Evolutionary conservation across 2,797 vertebrate genomes (phyloP), one percentile per base, ranked within the genome.

Genomic region (Sebastolobus alascanus): DNA sequence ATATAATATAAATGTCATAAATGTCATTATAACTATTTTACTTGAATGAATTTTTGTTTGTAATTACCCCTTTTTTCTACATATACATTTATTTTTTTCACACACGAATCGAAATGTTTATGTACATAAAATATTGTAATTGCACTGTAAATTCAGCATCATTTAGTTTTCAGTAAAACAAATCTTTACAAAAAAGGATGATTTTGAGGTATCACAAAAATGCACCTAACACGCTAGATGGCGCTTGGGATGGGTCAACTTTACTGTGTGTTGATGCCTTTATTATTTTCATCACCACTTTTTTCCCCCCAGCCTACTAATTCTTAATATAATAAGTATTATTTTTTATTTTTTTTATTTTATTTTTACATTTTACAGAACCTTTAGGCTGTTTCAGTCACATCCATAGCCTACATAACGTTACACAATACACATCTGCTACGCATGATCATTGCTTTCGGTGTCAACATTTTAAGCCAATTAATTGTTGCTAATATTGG

Each of bases 171-270:
- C 3, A 46, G 43, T 46, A 46, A 31, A 55, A 59, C 27, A 31
- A 60, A 60, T 33, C 4, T 58, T 27, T 29, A 58, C 27, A 58
- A 58, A 58, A 27, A 46, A 46, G 43, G 31, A 31, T 31, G 31
- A 31, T 31, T 31, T 31, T 31, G 31, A 31, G 31, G 31, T 31
- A 31, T 31, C 35, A 27, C 22, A 59, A 64, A 31, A 40, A 33
- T 63, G 22, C 38, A 46, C 20, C 13, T 35, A 22, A 29, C 14
- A 77, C 91, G 27, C 50, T 79, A 66, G 89, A 73, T 80, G 92
- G 91, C 92, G 90, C 86, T 79, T 87, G 91, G 92, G 90, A 86
- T 86, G 92, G 87, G 85, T 84, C n/a, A 52, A 52, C 50, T 85
- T 65, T 25, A 60, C 37, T 73, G 20, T n/a, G 66, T 35, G 29